Base-by-base conservation (phyloP, 2,113 vertebrate genomes). In the Zosterops pallidus region DNA sequence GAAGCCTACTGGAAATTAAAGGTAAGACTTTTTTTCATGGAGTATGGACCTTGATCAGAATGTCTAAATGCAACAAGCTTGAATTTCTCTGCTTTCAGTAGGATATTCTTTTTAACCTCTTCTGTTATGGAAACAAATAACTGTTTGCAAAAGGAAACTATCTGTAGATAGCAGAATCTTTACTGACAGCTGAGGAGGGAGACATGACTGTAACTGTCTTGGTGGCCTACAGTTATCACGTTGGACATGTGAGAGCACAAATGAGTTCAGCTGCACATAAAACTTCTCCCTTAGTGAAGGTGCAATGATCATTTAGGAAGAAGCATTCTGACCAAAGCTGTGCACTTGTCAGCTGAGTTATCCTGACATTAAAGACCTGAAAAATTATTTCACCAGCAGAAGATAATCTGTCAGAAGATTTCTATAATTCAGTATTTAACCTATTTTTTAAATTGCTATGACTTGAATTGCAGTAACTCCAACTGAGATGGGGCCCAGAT, bases 391-490 rank as follows among this genome's bases (percentile, higher is more conserved):
- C 65, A 56, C 18, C 37, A 83, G 26, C 42, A 74, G 42, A 74
- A 83, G 65, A 91, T 42, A 77, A 59, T 44, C 47, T 78, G 56
- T 86, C 44, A 83, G 53, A 95, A 80, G 85, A 63, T 46, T 70
- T 72, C 78, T 80, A 72, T 60, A 83, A 85, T 82, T 91, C 74
- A 70, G 21, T 86, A 71, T 90, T 95, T 93, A 90, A 77, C 62
- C 55, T 88, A 62, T 86, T 96, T 95, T 94, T 93, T 20, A 83
- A 92, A 94, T 89, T 92, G 68, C 52, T 71, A 37, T 69, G 68
- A 60, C 23, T 90, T 95, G 80, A 92, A 83, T 93, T 93, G 82
- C 82, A 90, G 76, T 92, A 92, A 90, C 72, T 90, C 71, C 56
- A 81, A 11, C 52, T 41, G 86, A 93, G 71, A 94, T 78, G 71